These are phyloP conservation scores for Neuroterus valhalla DNA, from an alignment of 1,140 invertebrate genomes.

Conservation along the genomic window DNA sequence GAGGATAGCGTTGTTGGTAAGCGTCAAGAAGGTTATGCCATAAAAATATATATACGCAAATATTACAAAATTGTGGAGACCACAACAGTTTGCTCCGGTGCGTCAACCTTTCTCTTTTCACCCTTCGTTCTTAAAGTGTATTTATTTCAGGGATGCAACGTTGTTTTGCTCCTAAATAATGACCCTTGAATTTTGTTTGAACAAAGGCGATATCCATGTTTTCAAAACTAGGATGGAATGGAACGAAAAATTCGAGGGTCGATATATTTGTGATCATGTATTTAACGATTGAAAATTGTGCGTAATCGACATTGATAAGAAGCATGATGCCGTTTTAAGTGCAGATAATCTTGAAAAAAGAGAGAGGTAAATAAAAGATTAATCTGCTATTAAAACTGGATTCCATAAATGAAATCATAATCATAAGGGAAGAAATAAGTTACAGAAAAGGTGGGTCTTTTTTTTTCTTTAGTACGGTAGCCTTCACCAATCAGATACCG, in stretches of 20 bases:
- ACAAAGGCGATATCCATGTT: too few relatives aligned
- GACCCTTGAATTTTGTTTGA: too few relatives aligned
- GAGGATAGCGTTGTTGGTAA: constrained; percentile 73
- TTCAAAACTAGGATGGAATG: too few relatives aligned
- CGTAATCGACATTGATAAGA: constrained; percentile 72
- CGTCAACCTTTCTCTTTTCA: background rate
- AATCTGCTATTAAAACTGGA: constrained; percentile 57
- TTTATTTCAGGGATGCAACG: too few relatives aligned
- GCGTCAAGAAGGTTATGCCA: constrained; percentile 73
- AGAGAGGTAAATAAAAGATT: constrained; percentile 31
- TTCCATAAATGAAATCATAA: constrained; percentile 60
- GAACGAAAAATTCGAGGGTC: background rate
- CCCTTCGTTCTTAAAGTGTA: background rate
- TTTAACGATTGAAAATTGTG: constrained; percentile 53
- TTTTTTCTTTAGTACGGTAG: constrained; percentile 48
- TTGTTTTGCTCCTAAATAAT: too few relatives aligned
- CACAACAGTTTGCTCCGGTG: too few relatives aligned
- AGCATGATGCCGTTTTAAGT: constrained; percentile 68
- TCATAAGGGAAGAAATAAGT: constrained; percentile 37
- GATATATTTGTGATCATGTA: constrained; percentile 38
- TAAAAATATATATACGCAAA: constrained; percentile 71
- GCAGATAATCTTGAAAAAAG: constrained; percentile 50
- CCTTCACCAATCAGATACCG: constrained; percentile 63
- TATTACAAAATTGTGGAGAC: constrained; percentile 56
- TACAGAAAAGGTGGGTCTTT: constrained; percentile 23